Evolutionary conservation across 2,797 vertebrate species (phyloP).

Genomic region (Eulemur albifrons): DNA sequence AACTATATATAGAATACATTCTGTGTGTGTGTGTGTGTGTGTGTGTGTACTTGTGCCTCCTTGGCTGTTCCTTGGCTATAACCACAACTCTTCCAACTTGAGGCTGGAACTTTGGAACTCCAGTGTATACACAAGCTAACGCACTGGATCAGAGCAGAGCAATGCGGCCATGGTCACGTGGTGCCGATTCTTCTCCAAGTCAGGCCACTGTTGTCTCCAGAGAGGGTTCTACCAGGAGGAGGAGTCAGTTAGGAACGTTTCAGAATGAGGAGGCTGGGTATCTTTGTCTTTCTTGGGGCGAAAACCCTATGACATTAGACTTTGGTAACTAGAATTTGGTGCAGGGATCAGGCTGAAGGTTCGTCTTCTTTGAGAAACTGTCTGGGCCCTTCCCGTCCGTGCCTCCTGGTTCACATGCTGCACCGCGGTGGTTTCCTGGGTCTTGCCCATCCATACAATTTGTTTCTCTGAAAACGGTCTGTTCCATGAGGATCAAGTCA

Average conservation of each 20-base stretch:
- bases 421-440: background rate
- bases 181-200: background rate
- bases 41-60: background rate
- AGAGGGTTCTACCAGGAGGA: background rate
- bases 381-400: accelerated
- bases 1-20: background rate
- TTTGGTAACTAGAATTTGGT: background rate
- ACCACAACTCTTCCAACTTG: background rate
- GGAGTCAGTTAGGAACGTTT: background rate
- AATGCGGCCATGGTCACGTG: background rate
- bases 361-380: background rate
- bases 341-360: background rate
- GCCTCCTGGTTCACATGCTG: background rate
- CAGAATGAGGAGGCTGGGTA: background rate
- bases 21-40: background rate
- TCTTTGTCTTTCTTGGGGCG: background rate
- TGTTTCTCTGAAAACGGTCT: background rate
- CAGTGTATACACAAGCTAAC: too few relatives aligned
- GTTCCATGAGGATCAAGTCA: background rate
- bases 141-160: background rate
- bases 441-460: background rate
- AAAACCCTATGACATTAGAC: background rate
- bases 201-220: background rate
- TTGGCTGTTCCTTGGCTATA: background rate
- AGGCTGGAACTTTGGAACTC: background rate